Percentiles rank a stretch among this genome's conserved stretches.
These are phyloP conservation scores for Larimichthys crocea DNA, from an alignment of 2,113 vertebrate genomes.

Conservation along the genomic window DNA sequence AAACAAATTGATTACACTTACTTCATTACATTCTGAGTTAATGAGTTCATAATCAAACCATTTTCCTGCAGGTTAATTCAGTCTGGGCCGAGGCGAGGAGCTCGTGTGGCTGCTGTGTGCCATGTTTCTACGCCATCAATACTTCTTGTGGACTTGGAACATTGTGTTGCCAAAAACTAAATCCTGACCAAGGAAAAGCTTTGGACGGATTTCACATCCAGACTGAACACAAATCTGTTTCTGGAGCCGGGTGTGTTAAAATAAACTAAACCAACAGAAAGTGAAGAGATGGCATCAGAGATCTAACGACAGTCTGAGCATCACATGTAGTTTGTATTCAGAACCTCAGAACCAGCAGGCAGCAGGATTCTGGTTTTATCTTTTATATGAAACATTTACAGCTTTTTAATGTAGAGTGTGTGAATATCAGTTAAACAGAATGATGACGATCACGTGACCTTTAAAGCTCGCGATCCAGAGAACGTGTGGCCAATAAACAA, in stretches of 20 bases:
- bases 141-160: background rate
- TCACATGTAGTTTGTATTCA: too few relatives aligned
- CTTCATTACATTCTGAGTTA: slow-evolving; percentile 47
- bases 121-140: background rate
- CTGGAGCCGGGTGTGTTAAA: background rate
- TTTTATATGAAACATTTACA: too few relatives aligned
- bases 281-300: too few relatives aligned
- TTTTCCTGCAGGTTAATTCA: slow-evolving; percentile 47
- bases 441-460: too few relatives aligned
- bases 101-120: background rate
- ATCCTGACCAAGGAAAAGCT: background rate
- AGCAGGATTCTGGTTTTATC: too few relatives aligned
- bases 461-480: too few relatives aligned
- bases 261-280: background rate
- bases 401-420: too few relatives aligned
- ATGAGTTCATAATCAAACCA: slow-evolving; percentile 43
- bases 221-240: background rate
- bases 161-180: background rate
- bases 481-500: too few relatives aligned
- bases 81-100: background rate
- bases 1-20: slow-evolving; percentile 42
- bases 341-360: too few relatives aligned
- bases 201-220: background rate
- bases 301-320: too few relatives aligned
- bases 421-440: too few relatives aligned